A percentile compares a stretch with the other conserved stretches of the same genome.
phyloP scores from a whole-genome alignment of 2,888 invertebrate species.

The Pecten maximus region DNA sequence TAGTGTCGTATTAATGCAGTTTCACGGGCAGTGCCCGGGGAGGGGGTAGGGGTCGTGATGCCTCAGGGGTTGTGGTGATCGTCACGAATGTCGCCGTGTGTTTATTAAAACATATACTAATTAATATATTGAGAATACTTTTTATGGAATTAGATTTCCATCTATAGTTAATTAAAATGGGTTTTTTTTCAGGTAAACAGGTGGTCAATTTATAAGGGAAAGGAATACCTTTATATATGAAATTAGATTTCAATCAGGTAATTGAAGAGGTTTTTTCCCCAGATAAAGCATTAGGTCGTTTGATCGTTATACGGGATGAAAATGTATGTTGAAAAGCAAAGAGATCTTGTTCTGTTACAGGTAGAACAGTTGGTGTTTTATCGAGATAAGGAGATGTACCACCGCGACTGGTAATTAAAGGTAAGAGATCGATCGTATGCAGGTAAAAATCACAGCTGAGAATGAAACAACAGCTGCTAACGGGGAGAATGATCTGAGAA shows the following conservation, averaged over 20 bases:
- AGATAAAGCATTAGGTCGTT: background rate
- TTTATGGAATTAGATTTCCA: slow-evolving; percentile 26
- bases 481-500: background rate
- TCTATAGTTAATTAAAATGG: background rate
- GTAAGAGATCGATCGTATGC: background rate
- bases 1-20: background rate
- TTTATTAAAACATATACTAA: background rate
- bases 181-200: background rate
- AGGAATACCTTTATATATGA: background rate
- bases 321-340: background rate
- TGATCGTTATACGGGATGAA: background rate
- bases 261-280: background rate
- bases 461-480: background rate
- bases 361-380: background rate
- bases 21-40: background rate
- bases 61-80: background rate
- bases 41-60: background rate
- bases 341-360: background rate
- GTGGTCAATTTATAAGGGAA: background rate
- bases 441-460: background rate
- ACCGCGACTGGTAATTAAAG: background rate
- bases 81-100: background rate
- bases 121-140: background rate
- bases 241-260: slow-evolving; percentile 13
- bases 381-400: background rate